A percentile compares a stretch with the other conserved stretches of the same genome.
These are phyloP conservation scores for Alentia gelatinosa DNA, from an alignment of 2,888 invertebrate genomes.

Conservation along the genomic window DNA sequence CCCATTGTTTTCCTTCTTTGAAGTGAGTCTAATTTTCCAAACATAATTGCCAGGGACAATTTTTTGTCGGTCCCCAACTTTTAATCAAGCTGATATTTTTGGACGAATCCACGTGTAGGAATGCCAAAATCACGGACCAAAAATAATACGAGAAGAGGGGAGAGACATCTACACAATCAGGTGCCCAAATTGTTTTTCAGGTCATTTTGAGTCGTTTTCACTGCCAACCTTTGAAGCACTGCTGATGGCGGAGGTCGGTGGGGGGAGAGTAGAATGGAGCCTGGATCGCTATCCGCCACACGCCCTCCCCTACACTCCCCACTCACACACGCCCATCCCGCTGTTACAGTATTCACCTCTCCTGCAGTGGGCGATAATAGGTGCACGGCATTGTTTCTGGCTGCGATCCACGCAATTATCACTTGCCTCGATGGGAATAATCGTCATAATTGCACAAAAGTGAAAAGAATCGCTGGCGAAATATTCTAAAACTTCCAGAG, in stretches of 20 bases:
- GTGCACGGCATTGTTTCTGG: constrained; percentile 9
- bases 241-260: background rate
- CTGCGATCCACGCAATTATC: background rate
- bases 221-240: constrained; percentile 3
- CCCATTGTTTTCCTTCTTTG: background rate
- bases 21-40: background rate
- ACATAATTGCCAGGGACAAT: background rate
- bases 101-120: constrained; percentile 4
- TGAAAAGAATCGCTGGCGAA: background rate
- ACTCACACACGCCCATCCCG: background rate
- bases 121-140: constrained; percentile 19
- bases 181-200: background rate
- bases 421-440: background rate
- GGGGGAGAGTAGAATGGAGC: background rate
- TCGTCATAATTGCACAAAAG: background rate
- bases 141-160: background rate
- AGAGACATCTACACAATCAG: background rate
- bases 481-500: background rate
- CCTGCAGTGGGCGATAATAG: background rate
- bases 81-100: background rate
- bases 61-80: background rate
- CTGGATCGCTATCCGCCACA: background rate
- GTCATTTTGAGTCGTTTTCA: background rate
- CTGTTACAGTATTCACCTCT: background rate
- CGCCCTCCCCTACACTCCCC: background rate